Conservation (phyloP, 2,797 vertebrate genomes). For the Ataeniobius toweri region DNA sequence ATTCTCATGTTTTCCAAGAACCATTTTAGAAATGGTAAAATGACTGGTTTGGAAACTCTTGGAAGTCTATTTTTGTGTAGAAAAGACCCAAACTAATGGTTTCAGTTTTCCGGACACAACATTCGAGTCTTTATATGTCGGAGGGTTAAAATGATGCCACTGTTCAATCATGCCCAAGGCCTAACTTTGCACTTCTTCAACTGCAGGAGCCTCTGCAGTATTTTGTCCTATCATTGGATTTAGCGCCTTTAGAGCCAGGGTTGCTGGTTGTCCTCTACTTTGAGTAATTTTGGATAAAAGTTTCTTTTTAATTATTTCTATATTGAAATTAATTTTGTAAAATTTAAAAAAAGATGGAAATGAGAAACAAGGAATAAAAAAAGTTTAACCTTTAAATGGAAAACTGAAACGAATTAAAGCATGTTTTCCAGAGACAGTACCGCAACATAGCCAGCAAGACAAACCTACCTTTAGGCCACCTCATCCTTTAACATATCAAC, state of each 20-base stretch:
- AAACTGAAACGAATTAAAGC: not conserved
- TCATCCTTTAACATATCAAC: not conserved
- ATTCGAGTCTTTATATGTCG: not conserved
- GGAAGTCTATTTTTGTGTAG: no score
- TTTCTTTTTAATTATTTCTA: not conserved
- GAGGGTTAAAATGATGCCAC: not conserved
- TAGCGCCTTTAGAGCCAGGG: not conserved
- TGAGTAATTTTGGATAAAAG: not conserved
- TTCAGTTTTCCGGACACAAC: not conserved
- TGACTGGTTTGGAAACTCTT: no score
- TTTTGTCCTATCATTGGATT: not conserved
- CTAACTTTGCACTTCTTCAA: not conserved
- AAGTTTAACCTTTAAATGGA: not conserved
- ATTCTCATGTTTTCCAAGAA: no score
- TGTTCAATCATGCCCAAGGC: not conserved
- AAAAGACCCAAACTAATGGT: not conserved
- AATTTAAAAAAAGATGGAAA: no score
- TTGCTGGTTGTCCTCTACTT: not conserved
- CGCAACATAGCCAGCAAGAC: no score
- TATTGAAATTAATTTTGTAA: not conserved
- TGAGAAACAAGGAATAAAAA: not conserved
- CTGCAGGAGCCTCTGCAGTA: not conserved
- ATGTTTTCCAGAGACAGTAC: not conserved
- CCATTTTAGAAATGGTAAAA: not conserved
- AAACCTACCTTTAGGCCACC: not conserved